Conservation (phyloP, 2,888 invertebrate genomes). For the Acrocyrtus sp. region DNA sequence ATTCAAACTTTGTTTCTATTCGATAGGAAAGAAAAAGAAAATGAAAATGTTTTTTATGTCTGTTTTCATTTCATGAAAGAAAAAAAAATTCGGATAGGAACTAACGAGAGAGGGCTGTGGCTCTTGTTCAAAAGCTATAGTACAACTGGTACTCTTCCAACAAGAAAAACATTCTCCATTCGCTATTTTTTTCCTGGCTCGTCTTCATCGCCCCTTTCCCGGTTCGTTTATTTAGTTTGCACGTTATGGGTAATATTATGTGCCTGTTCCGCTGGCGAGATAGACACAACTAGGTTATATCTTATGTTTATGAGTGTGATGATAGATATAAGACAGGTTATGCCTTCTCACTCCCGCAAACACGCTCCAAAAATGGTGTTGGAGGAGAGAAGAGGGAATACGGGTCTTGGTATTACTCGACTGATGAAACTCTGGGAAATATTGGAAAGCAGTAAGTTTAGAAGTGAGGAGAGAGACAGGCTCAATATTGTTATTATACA, state of each 20-base stretch:
- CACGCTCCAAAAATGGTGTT: not conserved
- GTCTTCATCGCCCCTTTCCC: no score
- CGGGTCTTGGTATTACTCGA: not conserved
- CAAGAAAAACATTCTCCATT: not conserved
- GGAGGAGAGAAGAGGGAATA: not conserved
- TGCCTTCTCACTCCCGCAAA: not conserved
- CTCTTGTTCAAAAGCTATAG: no score
- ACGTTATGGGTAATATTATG: no score
- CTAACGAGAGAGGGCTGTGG: no score
- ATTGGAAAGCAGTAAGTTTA: not conserved
- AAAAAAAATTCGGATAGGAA: no score
- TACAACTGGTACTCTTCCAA: not conserved
- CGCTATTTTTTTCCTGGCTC: not conserved
- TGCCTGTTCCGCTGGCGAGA: not conserved
- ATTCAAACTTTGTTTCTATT: no score
- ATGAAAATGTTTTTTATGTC: no score
- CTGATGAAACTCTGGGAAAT: not conserved
- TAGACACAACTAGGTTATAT: not conserved
- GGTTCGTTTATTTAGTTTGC: no score
- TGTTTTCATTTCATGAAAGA: no score
- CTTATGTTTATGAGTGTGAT: conserved; percentile 27
- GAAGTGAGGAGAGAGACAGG: not conserved
- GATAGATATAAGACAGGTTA: conserved; percentile 37
- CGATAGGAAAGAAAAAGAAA: no score
- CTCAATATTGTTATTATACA: not conserved